Conservation (phyloP, 1,140 invertebrate genomes). For the Yoshiicerus persimilis region DNA sequence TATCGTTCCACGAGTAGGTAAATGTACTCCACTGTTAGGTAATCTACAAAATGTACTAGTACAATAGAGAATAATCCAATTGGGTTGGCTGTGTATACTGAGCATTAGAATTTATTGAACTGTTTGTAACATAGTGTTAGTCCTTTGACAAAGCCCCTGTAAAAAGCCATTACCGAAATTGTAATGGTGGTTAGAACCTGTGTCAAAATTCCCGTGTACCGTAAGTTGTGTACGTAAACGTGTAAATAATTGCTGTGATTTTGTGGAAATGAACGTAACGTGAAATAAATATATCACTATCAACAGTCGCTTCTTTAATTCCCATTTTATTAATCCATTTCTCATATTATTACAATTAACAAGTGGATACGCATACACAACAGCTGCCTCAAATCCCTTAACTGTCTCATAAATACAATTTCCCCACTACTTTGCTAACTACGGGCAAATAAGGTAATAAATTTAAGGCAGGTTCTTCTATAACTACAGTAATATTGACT, state of each 20-base stretch:
- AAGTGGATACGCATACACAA: too few relatives aligned
- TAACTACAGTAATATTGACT: too few relatives aligned
- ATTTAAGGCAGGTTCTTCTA: too few relatives aligned
- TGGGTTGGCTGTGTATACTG: not conserved
- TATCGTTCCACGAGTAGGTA: not conserved
- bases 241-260: conserved; percentile 18
- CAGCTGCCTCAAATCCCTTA: too few relatives aligned
- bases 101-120: not conserved
- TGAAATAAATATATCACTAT: not conserved
- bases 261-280: not conserved
- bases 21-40: not conserved
- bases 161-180: too few relatives aligned
- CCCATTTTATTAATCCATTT: not conserved
- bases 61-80: not conserved
- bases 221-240: not conserved
- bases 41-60: not conserved
- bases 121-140: not conserved
- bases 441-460: too few relatives aligned
- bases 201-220: not conserved
- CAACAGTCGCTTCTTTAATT: not conserved
- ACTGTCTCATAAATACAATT: too few relatives aligned
- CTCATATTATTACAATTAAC: too few relatives aligned
- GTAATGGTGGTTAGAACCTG: not conserved
- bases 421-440: too few relatives aligned
- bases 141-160: not conserved